A percentile compares a stretch with the other conserved stretches of the same genome.
Conservation (phyloP, 2,797 vertebrate species). For the Hippocampus kuda region DNA sequence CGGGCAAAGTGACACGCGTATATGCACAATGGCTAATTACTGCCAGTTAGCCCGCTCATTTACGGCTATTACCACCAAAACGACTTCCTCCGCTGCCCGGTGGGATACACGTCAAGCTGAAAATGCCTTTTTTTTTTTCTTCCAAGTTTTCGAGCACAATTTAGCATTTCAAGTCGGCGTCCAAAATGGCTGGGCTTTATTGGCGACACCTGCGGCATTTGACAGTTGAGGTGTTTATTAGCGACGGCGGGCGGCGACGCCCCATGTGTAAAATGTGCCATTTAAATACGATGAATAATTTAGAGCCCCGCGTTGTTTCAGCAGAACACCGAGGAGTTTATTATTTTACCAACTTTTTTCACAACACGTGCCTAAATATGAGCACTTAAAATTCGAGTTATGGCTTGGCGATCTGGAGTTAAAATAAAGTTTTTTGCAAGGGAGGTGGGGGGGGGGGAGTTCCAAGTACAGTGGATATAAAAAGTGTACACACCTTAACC, state of each 20-base stretch:
- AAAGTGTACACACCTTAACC: too few relatives aligned
- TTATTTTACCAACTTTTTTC: not conserved
- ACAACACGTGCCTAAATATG: not conserved
- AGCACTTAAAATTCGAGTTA: not conserved
- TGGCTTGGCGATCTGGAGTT: not conserved
- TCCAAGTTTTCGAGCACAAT: slow-evolving; percentile 28
- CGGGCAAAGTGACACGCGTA: slow-evolving; percentile 41
- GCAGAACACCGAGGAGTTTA: too few relatives aligned
- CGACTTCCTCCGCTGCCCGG: slow-evolving; percentile 59
- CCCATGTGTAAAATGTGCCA: not conserved
- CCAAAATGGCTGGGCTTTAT: slow-evolving; percentile 12
- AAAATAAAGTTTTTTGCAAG: not conserved
- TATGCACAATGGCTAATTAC: slow-evolving; percentile 54
- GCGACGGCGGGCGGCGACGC: not conserved
- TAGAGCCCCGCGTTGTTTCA: not conserved
- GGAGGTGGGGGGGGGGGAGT: too few relatives aligned
- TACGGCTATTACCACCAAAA: slow-evolving; percentile 57
- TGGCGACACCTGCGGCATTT: slow-evolving; percentile 25
- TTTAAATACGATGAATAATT: not conserved
- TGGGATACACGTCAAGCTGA: slow-evolving; percentile 42
- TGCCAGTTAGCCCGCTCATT: slow-evolving; percentile 57
- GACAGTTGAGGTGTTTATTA: slow-evolving; percentile 16
- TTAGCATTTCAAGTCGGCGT: slow-evolving; percentile 44
- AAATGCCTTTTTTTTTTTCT: slow-evolving; percentile 26
- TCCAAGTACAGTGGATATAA: too few relatives aligned